Conservation (phyloP, 1,140 invertebrate species). For the Drosophila ohnishii region DNA sequence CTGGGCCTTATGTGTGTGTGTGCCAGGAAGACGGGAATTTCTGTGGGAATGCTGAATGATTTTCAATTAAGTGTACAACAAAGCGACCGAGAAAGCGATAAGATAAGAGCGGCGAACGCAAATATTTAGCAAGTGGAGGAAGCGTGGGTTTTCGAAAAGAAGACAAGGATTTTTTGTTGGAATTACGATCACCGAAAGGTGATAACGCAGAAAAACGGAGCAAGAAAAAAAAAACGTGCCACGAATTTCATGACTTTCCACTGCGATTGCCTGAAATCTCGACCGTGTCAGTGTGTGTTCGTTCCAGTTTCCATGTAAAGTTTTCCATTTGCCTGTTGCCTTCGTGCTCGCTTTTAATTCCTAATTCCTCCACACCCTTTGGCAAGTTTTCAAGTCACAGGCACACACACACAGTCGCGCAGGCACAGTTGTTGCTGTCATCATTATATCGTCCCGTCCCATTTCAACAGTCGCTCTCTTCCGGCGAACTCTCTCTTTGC, state of each 20-base stretch:
- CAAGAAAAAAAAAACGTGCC: slow-evolving; percentile 19
- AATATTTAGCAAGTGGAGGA: slow-evolving; percentile 54
- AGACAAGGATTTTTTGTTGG: slow-evolving; percentile 55
- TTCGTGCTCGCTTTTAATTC: slow-evolving; percentile 21
- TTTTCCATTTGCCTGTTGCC: slow-evolving; percentile 28
- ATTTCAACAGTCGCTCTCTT: slow-evolving; percentile 13
- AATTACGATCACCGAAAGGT: slow-evolving; percentile 31
- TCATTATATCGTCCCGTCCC: slow-evolving; percentile 17
- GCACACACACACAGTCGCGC: slow-evolving; percentile 15
- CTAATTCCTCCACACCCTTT: slow-evolving; percentile 66
- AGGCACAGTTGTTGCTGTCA: slow-evolving; percentile 18
- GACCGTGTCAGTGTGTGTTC: background rate
- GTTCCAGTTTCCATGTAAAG: slow-evolving; percentile 35
- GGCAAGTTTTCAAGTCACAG: slow-evolving; percentile 65
- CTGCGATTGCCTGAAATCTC: slow-evolving; percentile 19
- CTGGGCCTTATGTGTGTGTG: slow-evolving; percentile 19
- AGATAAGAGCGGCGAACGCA: slow-evolving; percentile 56
- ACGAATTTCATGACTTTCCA: slow-evolving; percentile 45
- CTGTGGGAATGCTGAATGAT: slow-evolving; percentile 35
- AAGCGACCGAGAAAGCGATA: slow-evolving; percentile 51
- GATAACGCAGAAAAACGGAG: slow-evolving; percentile 27
- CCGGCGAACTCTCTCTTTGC: background rate
- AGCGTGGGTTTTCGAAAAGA: slow-evolving; percentile 26
- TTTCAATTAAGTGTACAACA: slow-evolving; percentile 73
- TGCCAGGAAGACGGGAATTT: slow-evolving; percentile 45